Percentiles rank a stretch among this genome's conserved stretches.
These are phyloP conservation scores for Pimpla rufipes DNA, from an alignment of 2,888 invertebrate genomes.

Conservation along the genomic window DNA sequence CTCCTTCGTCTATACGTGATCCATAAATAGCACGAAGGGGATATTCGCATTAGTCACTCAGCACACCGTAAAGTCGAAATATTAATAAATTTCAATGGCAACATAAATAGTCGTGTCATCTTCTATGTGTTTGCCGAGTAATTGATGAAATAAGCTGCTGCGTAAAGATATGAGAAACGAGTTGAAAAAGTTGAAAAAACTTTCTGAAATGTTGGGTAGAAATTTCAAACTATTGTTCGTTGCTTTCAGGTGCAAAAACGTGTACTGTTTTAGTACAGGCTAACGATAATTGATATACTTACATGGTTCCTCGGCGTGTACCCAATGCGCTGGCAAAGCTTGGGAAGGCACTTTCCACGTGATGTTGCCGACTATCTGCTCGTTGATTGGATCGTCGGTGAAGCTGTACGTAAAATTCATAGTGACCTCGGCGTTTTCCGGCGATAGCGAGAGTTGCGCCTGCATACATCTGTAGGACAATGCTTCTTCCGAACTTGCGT, in stretches of 20 bases:
- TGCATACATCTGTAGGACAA: constrained; percentile 95
- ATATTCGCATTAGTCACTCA: constrained; percentile 63
- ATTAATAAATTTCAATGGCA: constrained; percentile 10
- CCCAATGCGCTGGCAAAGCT: constrained; percentile 93
- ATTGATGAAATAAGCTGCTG: too few species aligned
- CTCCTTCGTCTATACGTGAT: constrained; percentile 90
- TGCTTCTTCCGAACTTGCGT: constrained; percentile 95
- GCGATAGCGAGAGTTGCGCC: constrained; percentile 89
- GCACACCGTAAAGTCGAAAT: constrained; percentile 20
- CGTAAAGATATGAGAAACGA: too few species aligned
- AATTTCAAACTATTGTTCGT: neutral
- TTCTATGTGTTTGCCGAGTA: too few species aligned
- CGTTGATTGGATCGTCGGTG: constrained; percentile 93
- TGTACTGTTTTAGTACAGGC: neutral
- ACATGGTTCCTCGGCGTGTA: constrained; percentile 95
- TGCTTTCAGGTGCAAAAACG: neutral
- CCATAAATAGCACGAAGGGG: constrained; percentile 63
- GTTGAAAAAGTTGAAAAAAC: too few species aligned
- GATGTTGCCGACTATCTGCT: constrained; percentile 93
- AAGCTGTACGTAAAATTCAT: constrained; percentile 96
- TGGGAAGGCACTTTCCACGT: constrained; percentile 93
- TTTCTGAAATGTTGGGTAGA: too few species aligned
- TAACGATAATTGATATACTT: constrained; percentile 81
- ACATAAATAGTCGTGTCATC: neutral
- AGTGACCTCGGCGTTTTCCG: constrained; percentile 88